Percentiles rank a stretch among this genome's conserved stretches.
Conservation (phyloP, 1,140 invertebrate genomes). For the Drosophila miranda region DNA sequence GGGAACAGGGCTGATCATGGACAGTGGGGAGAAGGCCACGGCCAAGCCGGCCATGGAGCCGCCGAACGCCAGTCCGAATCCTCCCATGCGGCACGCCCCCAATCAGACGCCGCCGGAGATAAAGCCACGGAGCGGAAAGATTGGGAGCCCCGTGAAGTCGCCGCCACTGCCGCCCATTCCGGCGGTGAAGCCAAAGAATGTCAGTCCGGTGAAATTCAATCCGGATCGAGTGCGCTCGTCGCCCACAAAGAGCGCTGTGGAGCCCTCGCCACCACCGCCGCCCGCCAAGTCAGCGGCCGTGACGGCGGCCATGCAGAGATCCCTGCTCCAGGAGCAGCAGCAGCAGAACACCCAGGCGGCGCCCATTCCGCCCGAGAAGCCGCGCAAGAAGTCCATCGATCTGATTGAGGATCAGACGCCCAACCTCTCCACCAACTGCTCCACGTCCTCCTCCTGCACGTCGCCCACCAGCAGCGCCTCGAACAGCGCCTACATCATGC, state of each 20-base stretch:
- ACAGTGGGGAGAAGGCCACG: constrained; percentile 38
- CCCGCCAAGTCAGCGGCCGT: constrained; percentile 77
- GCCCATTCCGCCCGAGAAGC: constrained; percentile 74
- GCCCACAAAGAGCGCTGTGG: constrained; percentile 64
- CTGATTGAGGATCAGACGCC: constrained; percentile 65
- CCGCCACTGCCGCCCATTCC: constrained; percentile 81
- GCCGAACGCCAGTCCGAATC: constrained; percentile 46
- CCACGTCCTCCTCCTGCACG: constrained; percentile 54
- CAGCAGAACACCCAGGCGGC: constrained; percentile 39
- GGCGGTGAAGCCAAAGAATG: constrained; percentile 73
- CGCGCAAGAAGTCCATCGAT: constrained; percentile 78
- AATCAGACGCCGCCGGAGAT: constrained; percentile 67
- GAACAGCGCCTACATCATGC: constrained; percentile 42
- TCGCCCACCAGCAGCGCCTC: constrained; percentile 60
- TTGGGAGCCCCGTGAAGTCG: constrained; percentile 78
- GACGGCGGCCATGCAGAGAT: constrained; percentile 68
- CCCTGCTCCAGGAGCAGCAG: constrained; percentile 61
- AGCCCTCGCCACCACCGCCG: constrained; percentile 67
- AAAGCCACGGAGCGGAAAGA: constrained; percentile 74
- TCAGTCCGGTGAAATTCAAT: constrained; percentile 73
- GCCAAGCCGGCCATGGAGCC: constrained; percentile 42
- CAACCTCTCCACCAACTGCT: constrained; percentile 37
- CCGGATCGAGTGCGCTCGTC: constrained; percentile 60
- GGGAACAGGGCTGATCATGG: constrained; percentile 74
- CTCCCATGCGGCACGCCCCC: constrained; percentile 52